phyloP scores from a whole-genome alignment of 2,113 vertebrate genomes.

The Eretmochelys imbricata region DNA sequence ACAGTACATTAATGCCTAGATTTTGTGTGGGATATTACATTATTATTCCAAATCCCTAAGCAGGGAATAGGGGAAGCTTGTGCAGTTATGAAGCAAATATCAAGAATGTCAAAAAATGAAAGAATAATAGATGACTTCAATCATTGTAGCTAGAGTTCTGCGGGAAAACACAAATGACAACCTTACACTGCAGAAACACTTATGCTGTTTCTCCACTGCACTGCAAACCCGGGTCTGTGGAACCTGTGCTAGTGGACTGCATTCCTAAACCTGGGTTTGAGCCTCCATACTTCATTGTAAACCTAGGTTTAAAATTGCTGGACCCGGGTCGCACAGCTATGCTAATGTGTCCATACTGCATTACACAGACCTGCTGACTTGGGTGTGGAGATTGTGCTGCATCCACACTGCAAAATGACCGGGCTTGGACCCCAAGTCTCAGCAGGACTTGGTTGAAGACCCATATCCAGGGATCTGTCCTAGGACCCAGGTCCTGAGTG shows the following conservation, averaged over 20 bases:
- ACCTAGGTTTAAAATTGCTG: not conserved
- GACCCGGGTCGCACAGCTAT: not conserved
- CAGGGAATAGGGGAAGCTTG: not conserved
- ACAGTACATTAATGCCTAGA: not conserved
- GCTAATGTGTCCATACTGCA: not conserved
- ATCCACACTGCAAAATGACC: not conserved
- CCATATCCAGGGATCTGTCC: not conserved
- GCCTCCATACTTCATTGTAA: not conserved
- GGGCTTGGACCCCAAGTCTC: not conserved
- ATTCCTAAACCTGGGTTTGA: not conserved
- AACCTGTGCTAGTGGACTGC: not conserved
- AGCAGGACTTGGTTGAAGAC: not conserved
- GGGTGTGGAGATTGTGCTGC: not conserved
- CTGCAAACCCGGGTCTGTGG: not conserved
- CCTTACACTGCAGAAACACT: not conserved
- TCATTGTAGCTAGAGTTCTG: not conserved
- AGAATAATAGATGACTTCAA: not conserved
- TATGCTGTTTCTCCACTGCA: not conserved
- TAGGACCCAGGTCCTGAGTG: not conserved
- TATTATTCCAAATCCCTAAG: not conserved
- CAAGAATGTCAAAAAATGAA: not conserved
- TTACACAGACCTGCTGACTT: not conserved
- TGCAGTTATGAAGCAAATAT: not conserved
- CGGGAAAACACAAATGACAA: too few species aligned
- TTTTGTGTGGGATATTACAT: not conserved